Evolutionary conservation across 2,888 invertebrate genomes (phyloP), one percentile per base, ranked within the genome.

Genomic region (Drepanosiphum platanoidis): DNA sequence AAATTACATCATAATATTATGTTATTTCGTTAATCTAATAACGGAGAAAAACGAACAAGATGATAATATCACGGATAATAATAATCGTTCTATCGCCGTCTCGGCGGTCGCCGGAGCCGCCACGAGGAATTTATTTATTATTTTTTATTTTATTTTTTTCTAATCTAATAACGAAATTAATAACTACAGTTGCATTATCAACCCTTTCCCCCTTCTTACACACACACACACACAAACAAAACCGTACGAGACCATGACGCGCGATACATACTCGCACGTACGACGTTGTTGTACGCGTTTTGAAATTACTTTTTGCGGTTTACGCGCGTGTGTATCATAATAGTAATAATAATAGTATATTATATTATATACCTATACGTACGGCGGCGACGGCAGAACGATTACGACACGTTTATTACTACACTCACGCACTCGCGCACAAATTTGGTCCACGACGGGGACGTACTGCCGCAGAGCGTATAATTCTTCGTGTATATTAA

Each of bases 281-380:
- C 30, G n/a, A n/a, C n/a, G n/a, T n/a, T n/a, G n/a, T n/a, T 11
- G 42, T 42, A 46, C 70, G 34, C 68, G 58, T 70, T 80, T 80
- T 58, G 80, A 80, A 80, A 80, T 80, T 80, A 80, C 80, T 80
- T 80, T 80, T 80, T 80, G 80, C 70, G 80, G 80, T 80, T 70
- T 70, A 36, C 52, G 13, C 8, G 22, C 52, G n/a, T n/a, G n/a
- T n/a, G n/a, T n/a, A n/a, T n/a, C n/a, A n/a, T n/a, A n/a, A n/a
- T n/a, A n/a, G n/a, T n/a, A n/a, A n/a, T n/a, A n/a, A n/a, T n/a
- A n/a, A n/a, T n/a, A n/a, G n/a, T n/a, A n/a, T n/a, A n/a, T n/a
- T n/a, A n/a, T n/a, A n/a, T n/a, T n/a, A n/a, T n/a, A n/a, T n/a
- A n/a, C n/a, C n/a, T n/a, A n/a, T 61, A 36, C 70, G 34, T n/a